These are phyloP conservation scores for Aporophyla nigra DNA, from an alignment of 2,888 invertebrate genomes.

Conservation along the genomic window DNA sequence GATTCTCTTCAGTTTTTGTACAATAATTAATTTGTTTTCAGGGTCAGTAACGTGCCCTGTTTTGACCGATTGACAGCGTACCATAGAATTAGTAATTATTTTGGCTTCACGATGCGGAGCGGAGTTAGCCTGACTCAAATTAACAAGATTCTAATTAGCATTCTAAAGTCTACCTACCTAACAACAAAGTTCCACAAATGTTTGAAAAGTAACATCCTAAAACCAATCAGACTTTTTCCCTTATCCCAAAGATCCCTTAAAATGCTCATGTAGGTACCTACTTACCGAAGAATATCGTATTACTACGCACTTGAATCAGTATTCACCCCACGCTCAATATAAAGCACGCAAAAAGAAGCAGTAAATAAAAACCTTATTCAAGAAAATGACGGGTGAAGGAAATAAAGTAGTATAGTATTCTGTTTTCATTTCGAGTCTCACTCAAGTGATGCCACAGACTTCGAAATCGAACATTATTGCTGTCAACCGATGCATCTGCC, in stretches of 20 bases:
- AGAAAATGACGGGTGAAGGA: constrained; percentile 44
- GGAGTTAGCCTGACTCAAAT: too few species aligned
- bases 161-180: neutral
- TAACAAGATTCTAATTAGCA: too few species aligned
- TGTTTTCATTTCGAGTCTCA: constrained; percentile 10
- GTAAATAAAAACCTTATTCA: constrained; percentile 57
- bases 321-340: constrained; percentile 55
- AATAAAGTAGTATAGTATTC: constrained; percentile 31
- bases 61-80: too few species aligned
- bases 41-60: too few species aligned
- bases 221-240: constrained; percentile 6
- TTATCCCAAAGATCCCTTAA: neutral
- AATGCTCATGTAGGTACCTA: constrained; percentile 12
- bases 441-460: neutral
- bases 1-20: too few species aligned
- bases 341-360: constrained; percentile 42
- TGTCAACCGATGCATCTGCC: too few species aligned
- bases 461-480: too few species aligned
- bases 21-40: too few species aligned
- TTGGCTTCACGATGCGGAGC: too few species aligned
- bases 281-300: constrained; percentile 34
- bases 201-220: neutral
- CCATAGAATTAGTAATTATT: too few species aligned
- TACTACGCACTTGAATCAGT: constrained; percentile 47
- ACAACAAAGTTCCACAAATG: neutral